phyloP scores from a whole-genome alignment of 1,140 invertebrate species.

The Drosophila seguyi region DNA sequence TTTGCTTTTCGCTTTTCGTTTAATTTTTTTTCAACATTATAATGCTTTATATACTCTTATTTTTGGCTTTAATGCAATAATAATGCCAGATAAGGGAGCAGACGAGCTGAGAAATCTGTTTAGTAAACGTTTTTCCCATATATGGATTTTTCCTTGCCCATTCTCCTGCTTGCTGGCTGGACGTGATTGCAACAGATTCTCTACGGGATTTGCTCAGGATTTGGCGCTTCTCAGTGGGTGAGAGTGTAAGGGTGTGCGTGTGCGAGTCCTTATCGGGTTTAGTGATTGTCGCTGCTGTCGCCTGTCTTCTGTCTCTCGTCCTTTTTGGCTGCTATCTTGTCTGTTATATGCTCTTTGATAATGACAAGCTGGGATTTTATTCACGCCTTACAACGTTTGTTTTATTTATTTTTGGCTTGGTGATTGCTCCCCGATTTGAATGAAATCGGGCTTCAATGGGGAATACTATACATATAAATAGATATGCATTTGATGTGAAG shows the following conservation, averaged over 20 bases:
- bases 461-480: constrained; percentile 12
- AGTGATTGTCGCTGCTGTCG: constrained; percentile 43
- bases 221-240: constrained; percentile 16
- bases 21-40: not conserved
- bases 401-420: constrained; percentile 8
- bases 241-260: constrained; percentile 5
- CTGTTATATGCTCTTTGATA: constrained; percentile 45
- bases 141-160: not conserved
- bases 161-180: not conserved
- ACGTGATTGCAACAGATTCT: constrained; percentile 72
- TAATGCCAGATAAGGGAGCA: constrained; percentile 40
- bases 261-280: constrained; percentile 40
- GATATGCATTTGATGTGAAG: constrained; percentile 4
- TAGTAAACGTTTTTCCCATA: constrained; percentile 23
- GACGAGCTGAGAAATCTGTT: constrained; percentile 41
- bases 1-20: constrained; percentile 18
- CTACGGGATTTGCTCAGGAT: constrained; percentile 55
- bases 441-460: not conserved
- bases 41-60: constrained; percentile 10
- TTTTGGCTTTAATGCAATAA: constrained; percentile 63
- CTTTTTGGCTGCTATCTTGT: constrained; percentile 27
- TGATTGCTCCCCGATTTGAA: constrained; percentile 34
- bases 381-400: constrained; percentile 5
- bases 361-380: constrained; percentile 50
- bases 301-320: constrained; percentile 35